Percentiles rank a stretch among this genome's conserved stretches.
These are phyloP conservation scores for Myodes glareolus DNA, from an alignment of 2,113 vertebrate genomes.

Conservation along the genomic window DNA sequence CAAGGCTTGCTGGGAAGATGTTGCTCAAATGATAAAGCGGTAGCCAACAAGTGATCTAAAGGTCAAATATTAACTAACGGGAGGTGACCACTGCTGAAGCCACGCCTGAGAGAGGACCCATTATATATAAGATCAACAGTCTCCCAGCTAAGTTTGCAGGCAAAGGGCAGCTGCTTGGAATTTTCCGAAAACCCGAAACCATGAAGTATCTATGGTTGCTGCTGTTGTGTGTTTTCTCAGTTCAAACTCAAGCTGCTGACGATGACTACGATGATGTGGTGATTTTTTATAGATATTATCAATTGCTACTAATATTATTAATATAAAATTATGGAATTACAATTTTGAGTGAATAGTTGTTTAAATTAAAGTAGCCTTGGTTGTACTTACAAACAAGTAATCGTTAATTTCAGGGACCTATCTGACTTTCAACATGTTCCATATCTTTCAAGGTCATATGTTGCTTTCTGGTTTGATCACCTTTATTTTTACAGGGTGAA, in stretches of 20 bases:
- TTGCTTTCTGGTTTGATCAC: conserved; percentile 53
- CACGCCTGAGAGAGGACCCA: conserved; percentile 33
- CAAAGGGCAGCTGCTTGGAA: conserved; percentile 68
- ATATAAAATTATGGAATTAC: conserved; percentile 1
- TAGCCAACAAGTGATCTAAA: conserved; percentile 71
- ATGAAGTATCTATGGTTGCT: conserved; percentile 86
- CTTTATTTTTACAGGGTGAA: conserved; percentile 62
- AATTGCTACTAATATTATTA: conserved; percentile 26
- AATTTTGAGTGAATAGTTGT: conserved; percentile 18
- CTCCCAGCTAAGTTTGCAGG: conserved; percentile 48
- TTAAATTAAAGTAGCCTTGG: conserved; percentile 34
- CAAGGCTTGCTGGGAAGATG: conserved; percentile 83
- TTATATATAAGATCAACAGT: conserved; percentile 71
- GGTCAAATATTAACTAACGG: conserved; percentile 86
- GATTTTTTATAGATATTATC: conserved; percentile 50
- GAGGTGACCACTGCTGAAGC: conserved; percentile 67
- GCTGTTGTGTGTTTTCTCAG: conserved; percentile 80
- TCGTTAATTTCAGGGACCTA: conserved; percentile 4
- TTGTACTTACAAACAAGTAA: conserved; percentile 32
- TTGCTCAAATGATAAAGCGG: conserved; percentile 85
- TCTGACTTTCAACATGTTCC: conserved; percentile 47
- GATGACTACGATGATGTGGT: conserved; percentile 79
- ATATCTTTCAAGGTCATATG: not conserved
- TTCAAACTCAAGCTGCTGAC: accelerated
- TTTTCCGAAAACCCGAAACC: conserved; percentile 66